Evolutionary conservation across 2,888 invertebrate species (phyloP), one percentile per base, ranked within the genome.

Genomic region (Schrankia costaestrigalis): DNA sequence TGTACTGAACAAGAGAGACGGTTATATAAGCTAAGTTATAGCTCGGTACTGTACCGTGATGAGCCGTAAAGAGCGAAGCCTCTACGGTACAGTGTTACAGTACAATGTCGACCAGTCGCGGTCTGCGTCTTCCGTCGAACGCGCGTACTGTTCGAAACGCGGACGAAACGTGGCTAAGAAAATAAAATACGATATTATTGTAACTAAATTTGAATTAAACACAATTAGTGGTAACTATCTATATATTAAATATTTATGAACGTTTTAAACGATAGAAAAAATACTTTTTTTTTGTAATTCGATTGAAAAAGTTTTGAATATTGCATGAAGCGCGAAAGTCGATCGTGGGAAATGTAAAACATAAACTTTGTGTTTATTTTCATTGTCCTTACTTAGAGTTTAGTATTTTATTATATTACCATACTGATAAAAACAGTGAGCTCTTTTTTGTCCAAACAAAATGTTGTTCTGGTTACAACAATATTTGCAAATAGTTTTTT

Each of bases 231-330:
- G 52, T 52, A 46, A 51, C 43, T 41, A 36, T 23, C n/a, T 22
- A 8, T 11, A 8, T 21, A 2, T n/a, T 29, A 21, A n/a, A n/a
- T n/a, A n/a, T n/a, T n/a, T n/a, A n/a, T n/a, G n/a, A n/a, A n/a
- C n/a, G n/a, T n/a, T n/a, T n/a, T n/a, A n/a, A n/a, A n/a, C n/a
- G n/a, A n/a, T n/a, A n/a, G n/a, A n/a, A n/a, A n/a, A n/a, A n/a
- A n/a, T n/a, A n/a, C n/a, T 39, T 14, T 6, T 18, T 35, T 24
- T 31, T 38, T 31, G n/a, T 17, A 31, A 42, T 25, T 32, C 23
- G 18, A 36, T 36, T 31, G 31, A 12, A 47, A 71, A 76, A 73
- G 64, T 72, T 73, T 73, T 72, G 62, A 69, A 74, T 72, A 70
- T 69, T 71, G 55, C 59, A 69, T 68, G 66, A 74, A 62, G 49